Evolutionary conservation across 1,140 invertebrate genomes (phyloP), one percentile per base, ranked within the genome.

Genomic region (Bactericera cockerelli): DNA sequence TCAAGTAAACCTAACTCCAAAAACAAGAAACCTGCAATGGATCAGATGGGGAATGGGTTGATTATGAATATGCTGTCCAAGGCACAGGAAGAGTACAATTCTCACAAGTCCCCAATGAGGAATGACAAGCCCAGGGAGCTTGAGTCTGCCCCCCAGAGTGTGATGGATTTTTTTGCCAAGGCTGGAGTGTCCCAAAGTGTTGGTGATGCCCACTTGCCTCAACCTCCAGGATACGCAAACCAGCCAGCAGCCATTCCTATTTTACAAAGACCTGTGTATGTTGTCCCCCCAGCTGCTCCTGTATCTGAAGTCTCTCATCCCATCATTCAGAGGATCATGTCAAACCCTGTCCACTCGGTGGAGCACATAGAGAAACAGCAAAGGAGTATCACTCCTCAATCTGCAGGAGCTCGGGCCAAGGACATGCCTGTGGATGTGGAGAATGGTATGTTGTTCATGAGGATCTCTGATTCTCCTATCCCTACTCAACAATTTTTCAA

Each of bases 311-410:
- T 49, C 6, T 19, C n/a, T n/a, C 53, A 62, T 24, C 22, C 58
- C n/a, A 36, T 62, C 2, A 70, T 87, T 1, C 82, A 84, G 61
- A 76, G 81, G 59, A 72, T 89, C 26, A 86, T 87, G 81, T 86
- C 83, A 26, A 83, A 87, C 68, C 83, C 84, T 2, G 82, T 84
- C 24, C 84, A 88, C 67, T 83, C 80, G 55, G 80, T 93, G 10
- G 88, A 91, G 66, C 86, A 92, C 69, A 87, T 93, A 66, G 89
- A 93, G 66, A 87, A 89, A 62, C 86, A 89, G 64, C 87, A 90
- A 65, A 76, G 84, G 55, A 82, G 82, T 33, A 78, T 79, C 57
- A 86, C 81, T 11, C 84, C 79, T 14, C 81, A 79, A 56, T 71
- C 72, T 21, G 66, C 71, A 26, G 42, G 42, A 10, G n/a, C 42